phyloP scores from a whole-genome alignment of 2,113 vertebrate species.

The Campylorhamphus procurvoides region DNA sequence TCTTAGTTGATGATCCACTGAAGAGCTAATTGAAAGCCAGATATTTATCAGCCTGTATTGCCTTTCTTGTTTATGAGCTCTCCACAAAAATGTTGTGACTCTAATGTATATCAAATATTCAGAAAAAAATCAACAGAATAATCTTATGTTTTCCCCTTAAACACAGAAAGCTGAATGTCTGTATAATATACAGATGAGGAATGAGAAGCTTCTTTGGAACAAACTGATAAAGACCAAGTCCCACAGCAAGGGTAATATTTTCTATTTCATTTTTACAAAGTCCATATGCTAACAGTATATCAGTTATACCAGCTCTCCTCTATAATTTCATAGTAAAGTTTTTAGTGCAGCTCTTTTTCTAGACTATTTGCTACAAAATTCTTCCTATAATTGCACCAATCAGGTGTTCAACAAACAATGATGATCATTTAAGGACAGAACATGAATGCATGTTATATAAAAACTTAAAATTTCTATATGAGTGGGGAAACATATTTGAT shows the following conservation, averaged over 20 bases:
- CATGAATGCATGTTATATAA: background rate
- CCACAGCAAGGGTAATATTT: background rate
- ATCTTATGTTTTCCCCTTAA: background rate
- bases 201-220: background rate
- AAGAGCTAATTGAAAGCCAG: background rate
- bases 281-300: accelerated
- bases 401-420: background rate
- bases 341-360: background rate
- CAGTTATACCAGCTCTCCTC: background rate
- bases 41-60: background rate
- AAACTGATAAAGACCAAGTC: background rate
- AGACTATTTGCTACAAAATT: background rate
- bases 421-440: background rate
- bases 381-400: background rate
- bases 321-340: background rate
- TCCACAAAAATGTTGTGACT: background rate
- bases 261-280: background rate
- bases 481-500: background rate
- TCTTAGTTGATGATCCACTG: background rate
- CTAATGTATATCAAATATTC: background rate
- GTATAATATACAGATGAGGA: background rate
- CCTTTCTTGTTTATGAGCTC: background rate
- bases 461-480: background rate
- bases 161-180: background rate
- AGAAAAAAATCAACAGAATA: background rate